A percentile compares a stretch with the other conserved stretches of the same genome.
Evolutionary conservation across 1,140 invertebrate species (phyloP).

Genomic region (Drosophila ananassae): DNA sequence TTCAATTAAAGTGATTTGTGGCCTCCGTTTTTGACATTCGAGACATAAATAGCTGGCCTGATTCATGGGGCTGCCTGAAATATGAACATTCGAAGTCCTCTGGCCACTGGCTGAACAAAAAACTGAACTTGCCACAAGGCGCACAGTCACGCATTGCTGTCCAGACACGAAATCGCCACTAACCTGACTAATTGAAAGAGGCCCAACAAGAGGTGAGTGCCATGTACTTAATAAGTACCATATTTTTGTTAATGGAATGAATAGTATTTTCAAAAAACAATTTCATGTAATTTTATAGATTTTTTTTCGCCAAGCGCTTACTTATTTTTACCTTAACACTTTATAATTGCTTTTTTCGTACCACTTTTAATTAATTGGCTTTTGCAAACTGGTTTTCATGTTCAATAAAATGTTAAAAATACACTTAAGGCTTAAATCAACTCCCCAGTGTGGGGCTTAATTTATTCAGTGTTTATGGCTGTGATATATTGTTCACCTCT

Average conservation of each 20-base stretch:
- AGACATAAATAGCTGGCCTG: constrained; percentile 65
- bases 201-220: constrained; percentile 36
- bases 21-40: constrained; percentile 71
- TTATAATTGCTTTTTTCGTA: background rate
- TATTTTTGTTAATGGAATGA: background rate
- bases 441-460: background rate
- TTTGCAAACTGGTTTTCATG: background rate
- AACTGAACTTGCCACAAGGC: constrained; percentile 7
- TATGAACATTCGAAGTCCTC: constrained; percentile 19
- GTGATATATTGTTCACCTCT: background rate
- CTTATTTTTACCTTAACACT: background rate
- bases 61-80: constrained; percentile 55
- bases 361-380: background rate
- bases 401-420: background rate
- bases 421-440: background rate
- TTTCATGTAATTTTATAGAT: too few relatives aligned
- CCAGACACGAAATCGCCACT: background rate
- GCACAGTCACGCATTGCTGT: constrained; percentile 7
- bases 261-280: too few relatives aligned
- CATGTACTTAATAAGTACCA: background rate
- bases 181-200: constrained; percentile 13
- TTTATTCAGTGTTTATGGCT: background rate
- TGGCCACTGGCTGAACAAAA: constrained; percentile 19
- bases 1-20: constrained; percentile 81
- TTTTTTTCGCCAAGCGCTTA: too few relatives aligned